These are phyloP conservation scores for Pogonus chalceus DNA, from an alignment of 1,140 invertebrate genomes.

Conservation along the genomic window DNA sequence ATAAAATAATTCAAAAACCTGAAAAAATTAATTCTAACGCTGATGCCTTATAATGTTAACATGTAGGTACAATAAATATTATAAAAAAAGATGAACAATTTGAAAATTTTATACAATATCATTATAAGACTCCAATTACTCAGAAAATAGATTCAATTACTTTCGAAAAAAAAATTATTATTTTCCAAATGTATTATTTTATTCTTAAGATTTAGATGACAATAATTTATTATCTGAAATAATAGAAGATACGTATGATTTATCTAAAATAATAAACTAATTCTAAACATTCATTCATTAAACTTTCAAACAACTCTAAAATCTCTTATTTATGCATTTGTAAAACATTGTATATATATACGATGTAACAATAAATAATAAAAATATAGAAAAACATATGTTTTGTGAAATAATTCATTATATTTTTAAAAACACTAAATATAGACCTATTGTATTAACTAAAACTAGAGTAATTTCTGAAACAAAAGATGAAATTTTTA, in stretches of 20 bases:
- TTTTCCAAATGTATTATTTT: slow-evolving; percentile 21
- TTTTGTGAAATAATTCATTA: slow-evolving; percentile 13
- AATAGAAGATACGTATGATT: slow-evolving; percentile 16
- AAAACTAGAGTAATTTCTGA: neutral
- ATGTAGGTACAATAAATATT: slow-evolving; percentile 23
- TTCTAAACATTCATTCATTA: neutral
- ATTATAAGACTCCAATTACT: slow-evolving; percentile 22
- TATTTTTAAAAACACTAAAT: slow-evolving; percentile 7
- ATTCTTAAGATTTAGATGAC: slow-evolving; percentile 25
- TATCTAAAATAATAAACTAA: neutral
- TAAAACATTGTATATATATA: slow-evolving; percentile 7
- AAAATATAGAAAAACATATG: slow-evolving; percentile 12
- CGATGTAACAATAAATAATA: slow-evolving; percentile 10
- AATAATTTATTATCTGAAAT: slow-evolving; percentile 20
- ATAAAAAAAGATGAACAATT: slow-evolving; percentile 16
- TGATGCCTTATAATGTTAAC: slow-evolving; percentile 29
- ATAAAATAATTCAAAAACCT: slow-evolving; percentile 35
- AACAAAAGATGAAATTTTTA: slow-evolving; percentile 6
- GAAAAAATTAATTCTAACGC: slow-evolving; percentile 34
- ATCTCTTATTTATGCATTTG: neutral
- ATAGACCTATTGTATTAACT: neutral
- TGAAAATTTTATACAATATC: slow-evolving; percentile 25
- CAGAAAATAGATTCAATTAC: slow-evolving; percentile 16
- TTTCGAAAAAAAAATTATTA: slow-evolving; percentile 21
- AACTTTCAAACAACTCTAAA: neutral